These are phyloP conservation scores for Tetramorium alpestre DNA, from an alignment of 1,140 invertebrate species.

Conservation along the genomic window DNA sequence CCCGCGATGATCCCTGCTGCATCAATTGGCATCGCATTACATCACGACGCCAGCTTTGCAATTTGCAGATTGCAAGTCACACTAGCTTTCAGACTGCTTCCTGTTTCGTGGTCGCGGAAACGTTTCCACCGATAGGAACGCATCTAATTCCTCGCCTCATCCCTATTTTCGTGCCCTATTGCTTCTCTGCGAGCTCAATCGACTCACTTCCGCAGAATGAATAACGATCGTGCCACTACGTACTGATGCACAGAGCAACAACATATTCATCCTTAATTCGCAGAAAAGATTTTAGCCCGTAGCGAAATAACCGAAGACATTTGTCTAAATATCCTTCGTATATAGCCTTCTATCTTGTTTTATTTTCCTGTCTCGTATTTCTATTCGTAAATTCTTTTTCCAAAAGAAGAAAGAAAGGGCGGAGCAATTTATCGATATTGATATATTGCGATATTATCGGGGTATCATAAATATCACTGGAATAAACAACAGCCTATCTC, in stretches of 20 bases:
- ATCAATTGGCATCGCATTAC: not conserved
- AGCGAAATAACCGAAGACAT: not conserved
- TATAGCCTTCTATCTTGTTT: no score
- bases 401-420: no score
- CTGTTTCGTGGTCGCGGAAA: slow-evolving; percentile 8
- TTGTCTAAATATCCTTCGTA: not conserved
- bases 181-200: not conserved
- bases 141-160: not conserved
- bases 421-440: slow-evolving; percentile 8
- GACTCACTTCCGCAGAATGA: slow-evolving; percentile 18
- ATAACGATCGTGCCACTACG: slow-evolving; percentile 1
- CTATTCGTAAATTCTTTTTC: not conserved
- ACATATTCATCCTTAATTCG: not conserved
- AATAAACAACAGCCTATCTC: not conserved
- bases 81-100: slow-evolving; percentile 28
- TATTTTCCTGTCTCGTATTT: not conserved
- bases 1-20: not conserved
- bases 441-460: not conserved
- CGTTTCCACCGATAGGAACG: slow-evolving; percentile 25
- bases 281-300: not conserved
- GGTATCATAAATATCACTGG: not conserved
- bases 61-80: slow-evolving; percentile 59
- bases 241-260: not conserved
- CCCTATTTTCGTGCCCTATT: slow-evolving; percentile 4
- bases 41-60: not conserved